A percentile compares a stretch with the other conserved stretches of the same genome.
phyloP scores from a whole-genome alignment of 2,113 vertebrate species.

The Steatornis caripensis region DNA sequence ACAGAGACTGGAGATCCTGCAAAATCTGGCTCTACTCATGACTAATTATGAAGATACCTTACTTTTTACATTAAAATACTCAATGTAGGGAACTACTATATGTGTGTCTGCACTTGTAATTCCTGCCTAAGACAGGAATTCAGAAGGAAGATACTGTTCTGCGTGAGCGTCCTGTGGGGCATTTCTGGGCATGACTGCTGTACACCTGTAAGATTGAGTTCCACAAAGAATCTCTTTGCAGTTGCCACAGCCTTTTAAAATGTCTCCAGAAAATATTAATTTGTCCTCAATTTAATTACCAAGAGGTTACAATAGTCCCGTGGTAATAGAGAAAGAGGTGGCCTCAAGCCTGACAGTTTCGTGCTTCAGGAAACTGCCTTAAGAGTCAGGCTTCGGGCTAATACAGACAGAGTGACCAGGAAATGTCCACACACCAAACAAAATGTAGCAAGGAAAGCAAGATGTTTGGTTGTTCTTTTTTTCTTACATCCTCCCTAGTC shows the following conservation, averaged over 20 bases:
- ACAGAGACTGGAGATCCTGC: not conserved
- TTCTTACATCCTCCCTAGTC: not conserved
- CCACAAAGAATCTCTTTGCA: not conserved
- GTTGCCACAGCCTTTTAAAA: not conserved
- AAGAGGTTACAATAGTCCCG: not conserved
- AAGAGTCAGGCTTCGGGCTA: not conserved
- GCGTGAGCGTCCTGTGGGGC: fast-evolving
- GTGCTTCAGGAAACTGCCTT: not conserved
- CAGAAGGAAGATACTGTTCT: not conserved
- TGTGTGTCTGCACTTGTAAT: not conserved
- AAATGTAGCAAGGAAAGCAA: not conserved
- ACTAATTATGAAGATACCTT: not conserved
- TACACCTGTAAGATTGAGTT: not conserved
- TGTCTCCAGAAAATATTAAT: not conserved
- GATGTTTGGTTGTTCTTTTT: not conserved
- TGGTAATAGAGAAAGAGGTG: not conserved
- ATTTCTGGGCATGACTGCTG: not conserved
- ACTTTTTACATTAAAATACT: not conserved
- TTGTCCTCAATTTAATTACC: not conserved
- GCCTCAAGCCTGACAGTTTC: not conserved
- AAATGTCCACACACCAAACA: not conserved
- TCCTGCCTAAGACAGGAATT: not conserved
- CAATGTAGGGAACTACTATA: not conserved
- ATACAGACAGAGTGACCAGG: not conserved
- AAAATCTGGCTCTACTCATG: not conserved